Percentiles rank a stretch among this genome's conserved stretches.
phyloP scores from a whole-genome alignment of 2,113 vertebrate genomes.

The Grantiella picta region DNA sequence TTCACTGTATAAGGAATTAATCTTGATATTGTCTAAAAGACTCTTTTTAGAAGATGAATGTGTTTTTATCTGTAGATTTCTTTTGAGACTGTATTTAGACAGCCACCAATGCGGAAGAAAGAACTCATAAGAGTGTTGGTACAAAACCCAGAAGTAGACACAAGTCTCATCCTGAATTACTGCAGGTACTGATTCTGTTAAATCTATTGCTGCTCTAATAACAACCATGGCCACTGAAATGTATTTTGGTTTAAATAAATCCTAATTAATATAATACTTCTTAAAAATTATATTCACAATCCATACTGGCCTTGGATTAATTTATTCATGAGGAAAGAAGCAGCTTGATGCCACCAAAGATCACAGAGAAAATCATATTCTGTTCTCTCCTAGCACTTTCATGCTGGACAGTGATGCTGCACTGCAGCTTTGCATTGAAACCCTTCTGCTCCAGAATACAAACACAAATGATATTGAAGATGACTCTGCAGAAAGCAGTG shows the following conservation, averaged over 20 bases:
- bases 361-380: neutral
- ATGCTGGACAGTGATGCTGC: constrained; percentile 82
- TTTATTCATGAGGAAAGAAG: neutral
- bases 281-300: neutral
- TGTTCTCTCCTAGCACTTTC: constrained; percentile 77
- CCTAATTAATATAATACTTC: neutral
- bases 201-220: neutral
- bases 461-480: constrained; percentile 50
- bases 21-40: neutral
- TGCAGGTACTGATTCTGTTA: constrained; percentile 80
- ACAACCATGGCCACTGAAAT: neutral
- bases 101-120: constrained; percentile 82
- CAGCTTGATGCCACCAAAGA: neutral
- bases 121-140: constrained; percentile 84
- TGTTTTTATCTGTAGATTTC: constrained; percentile 82
- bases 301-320: neutral
- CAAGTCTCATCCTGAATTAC: constrained; percentile 83
- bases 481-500: neutral
- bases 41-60: neutral
- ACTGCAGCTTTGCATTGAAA: constrained; percentile 89
- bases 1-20: neutral
- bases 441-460: constrained; percentile 79
- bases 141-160: constrained; percentile 81
- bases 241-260: neutral
- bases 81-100: constrained; percentile 90